phyloP scores from a whole-genome alignment of 2,888 invertebrate species.

The Diploptera punctata region DNA sequence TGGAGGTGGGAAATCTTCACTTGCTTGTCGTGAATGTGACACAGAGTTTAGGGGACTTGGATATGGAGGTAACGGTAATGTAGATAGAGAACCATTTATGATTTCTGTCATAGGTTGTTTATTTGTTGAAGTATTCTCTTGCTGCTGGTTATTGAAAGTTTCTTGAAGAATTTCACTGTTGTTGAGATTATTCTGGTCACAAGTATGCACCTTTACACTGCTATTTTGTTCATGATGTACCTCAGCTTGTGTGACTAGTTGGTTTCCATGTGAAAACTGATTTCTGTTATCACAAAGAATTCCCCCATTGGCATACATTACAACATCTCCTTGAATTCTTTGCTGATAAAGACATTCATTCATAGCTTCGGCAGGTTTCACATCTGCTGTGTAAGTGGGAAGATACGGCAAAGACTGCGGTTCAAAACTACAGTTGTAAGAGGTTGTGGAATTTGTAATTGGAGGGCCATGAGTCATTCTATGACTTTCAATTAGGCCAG shows the following conservation, averaged over 20 bases:
- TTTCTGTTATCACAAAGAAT: conserved; percentile 46
- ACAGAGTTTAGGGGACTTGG: conserved; percentile 79
- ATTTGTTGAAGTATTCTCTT: not conserved
- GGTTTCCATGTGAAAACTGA: conserved; percentile 50
- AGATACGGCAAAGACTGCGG: conserved; percentile 69
- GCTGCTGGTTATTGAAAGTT: not conserved
- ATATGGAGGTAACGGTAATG: conserved; percentile 76
- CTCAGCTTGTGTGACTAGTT: conserved; percentile 84
- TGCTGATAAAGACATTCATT: conserved; percentile 11
- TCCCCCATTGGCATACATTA: conserved; percentile 57
- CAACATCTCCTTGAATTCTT: conserved; percentile 54
- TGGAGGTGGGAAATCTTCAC: conserved; percentile 91
- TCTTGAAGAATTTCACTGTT: not conserved
- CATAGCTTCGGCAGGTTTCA: not conserved
- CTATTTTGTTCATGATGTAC: conserved; percentile 77
- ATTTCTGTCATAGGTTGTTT: not conserved
- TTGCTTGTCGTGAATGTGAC: conserved; percentile 83
- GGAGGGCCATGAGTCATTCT: conserved; percentile 8
- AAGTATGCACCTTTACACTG: not conserved
- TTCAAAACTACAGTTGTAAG: conserved; percentile 51
- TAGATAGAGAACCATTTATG: not conserved
- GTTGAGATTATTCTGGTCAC: not conserved
- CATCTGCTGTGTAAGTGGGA: conserved; percentile 60
- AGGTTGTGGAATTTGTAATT: not conserved
- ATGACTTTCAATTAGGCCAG: not conserved